Evolutionary conservation across 2,797 vertebrate genomes (phyloP), one percentile per base, ranked within the genome.

Genomic region (Rallus crepitans): DNA sequence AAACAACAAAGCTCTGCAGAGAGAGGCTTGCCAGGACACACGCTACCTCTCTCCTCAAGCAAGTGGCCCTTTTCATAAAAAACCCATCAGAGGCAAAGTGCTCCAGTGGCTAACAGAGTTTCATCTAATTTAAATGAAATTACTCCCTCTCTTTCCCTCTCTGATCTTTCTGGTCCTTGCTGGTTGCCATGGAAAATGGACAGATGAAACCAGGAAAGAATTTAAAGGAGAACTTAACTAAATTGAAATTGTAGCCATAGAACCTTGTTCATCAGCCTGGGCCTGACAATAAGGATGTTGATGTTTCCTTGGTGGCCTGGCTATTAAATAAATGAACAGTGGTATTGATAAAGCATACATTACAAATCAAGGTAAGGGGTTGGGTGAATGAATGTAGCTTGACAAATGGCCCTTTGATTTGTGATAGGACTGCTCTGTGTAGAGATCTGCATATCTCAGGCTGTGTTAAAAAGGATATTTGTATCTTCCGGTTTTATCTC

Each of bases 111-210:
- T 71, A 68, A 57, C 61, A 81, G 64, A 85, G 33, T 21, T 82
- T 52, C 65, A 50, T 40, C 59, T 77, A 14, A 76, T 70, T 48
- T 70, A 71, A 93, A 88, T 35, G 28, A 80, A 91, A 73, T 33
- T 2, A 84, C 28, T 90, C 55, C 40, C 47, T 87, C 30, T 19
- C 39, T 52, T 68, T 90, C 27, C 63, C 42, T 88, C 31, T 71
- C 35, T 80, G 88, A 94, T 90, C 82, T 90, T 80, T 83, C 87
- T 76, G 79, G 35, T 56, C 64, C 56, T 75, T 68, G 64, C 53
- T 75, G 78, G 81, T 93, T 96, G 90, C 73, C 70, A 64, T 93
- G 88, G 94, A 65, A 94, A 94, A 89, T 0, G 39, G 85, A 66
- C 86, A 87, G 57, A 92, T n/a, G 39, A 94, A 96, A 88, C 53